Evolutionary conservation across 2,797 vertebrate genomes (phyloP).

Genomic region (Arctocebus calabarensis): DNA sequence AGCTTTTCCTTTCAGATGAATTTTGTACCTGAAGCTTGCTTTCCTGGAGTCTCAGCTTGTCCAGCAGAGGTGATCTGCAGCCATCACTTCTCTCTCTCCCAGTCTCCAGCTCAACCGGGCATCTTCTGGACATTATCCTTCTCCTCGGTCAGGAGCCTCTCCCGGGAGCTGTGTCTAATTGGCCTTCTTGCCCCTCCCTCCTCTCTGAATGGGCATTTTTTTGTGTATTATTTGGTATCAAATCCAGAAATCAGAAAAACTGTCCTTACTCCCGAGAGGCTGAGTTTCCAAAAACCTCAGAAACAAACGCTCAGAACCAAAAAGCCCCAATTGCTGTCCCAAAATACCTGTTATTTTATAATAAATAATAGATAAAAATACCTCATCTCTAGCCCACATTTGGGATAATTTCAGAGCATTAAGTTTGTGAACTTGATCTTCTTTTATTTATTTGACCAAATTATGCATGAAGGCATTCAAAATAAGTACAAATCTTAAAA

Average conservation of each 20-base stretch:
- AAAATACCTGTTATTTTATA: slow-evolving; percentile 26
- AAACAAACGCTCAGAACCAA: slow-evolving; percentile 15
- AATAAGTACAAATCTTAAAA: slow-evolving; percentile 63
- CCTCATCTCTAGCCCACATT: neutral
- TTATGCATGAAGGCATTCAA: slow-evolving; percentile 47
- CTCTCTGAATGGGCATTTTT: slow-evolving; percentile 6
- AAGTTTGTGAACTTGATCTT: slow-evolving; percentile 36
- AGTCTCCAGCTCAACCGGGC: too few species aligned
- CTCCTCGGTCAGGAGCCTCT: too few species aligned
- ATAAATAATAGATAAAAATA: slow-evolving; percentile 46
- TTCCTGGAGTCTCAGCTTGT: too few species aligned
- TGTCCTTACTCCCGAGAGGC: neutral
- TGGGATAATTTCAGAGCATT: slow-evolving; percentile 47
- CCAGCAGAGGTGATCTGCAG: too few species aligned
- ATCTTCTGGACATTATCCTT: too few species aligned
- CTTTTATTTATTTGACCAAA: slow-evolving; percentile 63
- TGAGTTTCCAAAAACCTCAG: slow-evolving; percentile 52
- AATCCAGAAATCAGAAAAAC: slow-evolving; percentile 9
- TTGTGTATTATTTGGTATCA: neutral
- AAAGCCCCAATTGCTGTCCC: neutral
- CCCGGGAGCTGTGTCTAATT: too few species aligned
- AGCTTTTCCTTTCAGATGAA: too few species aligned
- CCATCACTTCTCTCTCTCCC: too few species aligned
- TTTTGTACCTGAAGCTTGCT: too few species aligned
- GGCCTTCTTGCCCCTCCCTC: too few species aligned